Conservation (phyloP, 2,113 vertebrate species). For the Scortum barcoo region DNA sequence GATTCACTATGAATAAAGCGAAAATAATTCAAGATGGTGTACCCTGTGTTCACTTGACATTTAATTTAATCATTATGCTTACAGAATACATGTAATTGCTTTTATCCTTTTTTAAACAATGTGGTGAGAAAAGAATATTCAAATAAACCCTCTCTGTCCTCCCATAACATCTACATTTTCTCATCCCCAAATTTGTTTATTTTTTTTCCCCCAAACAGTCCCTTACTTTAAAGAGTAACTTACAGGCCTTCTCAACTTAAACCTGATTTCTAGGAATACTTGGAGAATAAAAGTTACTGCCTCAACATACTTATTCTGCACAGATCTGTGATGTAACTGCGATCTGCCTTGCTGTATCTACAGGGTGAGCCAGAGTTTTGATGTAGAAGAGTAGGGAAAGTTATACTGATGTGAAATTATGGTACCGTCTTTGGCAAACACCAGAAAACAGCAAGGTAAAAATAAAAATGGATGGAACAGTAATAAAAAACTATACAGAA, state of each 20-base stretch:
- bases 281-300: background rate
- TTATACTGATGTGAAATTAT: background rate
- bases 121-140: no score
- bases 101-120: background rate
- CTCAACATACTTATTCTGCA: background rate
- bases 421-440: background rate
- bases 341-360: background rate
- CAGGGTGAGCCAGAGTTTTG: background rate
- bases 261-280: background rate
- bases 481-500: background rate
- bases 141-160: no score
- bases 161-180: background rate
- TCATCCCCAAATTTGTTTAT: no score
- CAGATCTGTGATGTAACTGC: background rate
- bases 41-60: background rate
- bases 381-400: background rate
- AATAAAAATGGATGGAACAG: background rate
- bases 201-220: background rate
- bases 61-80: background rate
- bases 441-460: background rate
- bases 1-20: background rate
- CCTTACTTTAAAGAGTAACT: background rate
- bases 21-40: background rate
- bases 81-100: background rate
- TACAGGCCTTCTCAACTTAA: background rate